Percentiles rank a stretch among this genome's conserved stretches.
These are phyloP conservation scores for Luscinia luscinia DNA, from an alignment of 2,797 vertebrate species.

Conservation along the genomic window DNA sequence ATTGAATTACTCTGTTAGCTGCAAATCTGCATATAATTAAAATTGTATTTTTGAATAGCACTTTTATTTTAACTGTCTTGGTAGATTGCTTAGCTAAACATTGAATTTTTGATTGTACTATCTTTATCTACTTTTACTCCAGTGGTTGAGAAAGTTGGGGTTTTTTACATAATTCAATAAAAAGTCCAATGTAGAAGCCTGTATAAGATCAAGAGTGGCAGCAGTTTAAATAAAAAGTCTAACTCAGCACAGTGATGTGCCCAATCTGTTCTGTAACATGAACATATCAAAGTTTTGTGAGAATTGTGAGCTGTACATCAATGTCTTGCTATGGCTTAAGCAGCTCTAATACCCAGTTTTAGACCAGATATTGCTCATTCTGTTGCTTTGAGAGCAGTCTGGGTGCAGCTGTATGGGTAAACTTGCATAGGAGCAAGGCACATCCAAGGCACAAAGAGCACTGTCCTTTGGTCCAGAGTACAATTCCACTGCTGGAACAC, in stretches of 20 bases:
- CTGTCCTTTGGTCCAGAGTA: background rate
- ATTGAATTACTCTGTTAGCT: background rate
- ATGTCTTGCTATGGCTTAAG: background rate
- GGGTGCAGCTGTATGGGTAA: rapidly evolving
- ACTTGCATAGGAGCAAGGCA: background rate
- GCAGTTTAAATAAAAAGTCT: background rate
- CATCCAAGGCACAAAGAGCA: background rate
- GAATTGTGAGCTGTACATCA: background rate
- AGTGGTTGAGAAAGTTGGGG: background rate
- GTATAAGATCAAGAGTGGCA: background rate
- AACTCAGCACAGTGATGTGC: background rate
- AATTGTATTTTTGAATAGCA: background rate
- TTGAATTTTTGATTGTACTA: background rate
- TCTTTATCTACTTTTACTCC: background rate
- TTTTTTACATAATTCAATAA: background rate
- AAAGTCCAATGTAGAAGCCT: background rate
- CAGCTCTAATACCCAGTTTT: background rate
- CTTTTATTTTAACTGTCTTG: background rate
- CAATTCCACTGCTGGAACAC: background rate
- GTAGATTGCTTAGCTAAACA: background rate
- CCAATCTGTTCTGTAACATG: background rate
- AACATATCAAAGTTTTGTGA: background rate
- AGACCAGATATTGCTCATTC: background rate
- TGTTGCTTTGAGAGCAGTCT: background rate
- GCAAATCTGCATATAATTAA: background rate